Evolutionary conservation across 2,888 invertebrate genomes (phyloP).

Genomic region (Synergus laeviventris): DNA sequence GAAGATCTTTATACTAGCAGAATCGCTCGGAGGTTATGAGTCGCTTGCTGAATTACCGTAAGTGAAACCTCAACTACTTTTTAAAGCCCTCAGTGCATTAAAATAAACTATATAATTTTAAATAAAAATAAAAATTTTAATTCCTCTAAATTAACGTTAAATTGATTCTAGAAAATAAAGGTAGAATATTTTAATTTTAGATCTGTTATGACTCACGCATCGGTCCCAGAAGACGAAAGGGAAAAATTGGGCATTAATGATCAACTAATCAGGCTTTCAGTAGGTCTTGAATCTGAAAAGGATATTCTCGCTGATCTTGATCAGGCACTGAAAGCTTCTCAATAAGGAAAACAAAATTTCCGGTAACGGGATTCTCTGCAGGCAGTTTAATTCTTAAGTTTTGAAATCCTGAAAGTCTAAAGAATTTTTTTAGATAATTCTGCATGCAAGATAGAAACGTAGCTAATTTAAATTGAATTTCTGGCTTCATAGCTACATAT

Average conservation of each 20-base stretch:
- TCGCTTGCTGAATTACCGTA: slow-evolving; percentile 96
- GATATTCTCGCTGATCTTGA: slow-evolving; percentile 92
- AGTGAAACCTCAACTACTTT: slow-evolving; percentile 73
- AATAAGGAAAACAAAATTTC: neutral
- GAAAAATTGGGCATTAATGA: slow-evolving; percentile 88
- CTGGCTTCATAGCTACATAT: neutral
- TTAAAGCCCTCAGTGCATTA: neutral
- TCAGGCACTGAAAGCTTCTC: slow-evolving; percentile 83
- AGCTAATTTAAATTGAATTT: neutral
- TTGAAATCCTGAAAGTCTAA: neutral
- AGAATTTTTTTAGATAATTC: slow-evolving; percentile 1
- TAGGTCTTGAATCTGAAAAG: slow-evolving; percentile 91
- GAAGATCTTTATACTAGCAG: slow-evolving; percentile 91
- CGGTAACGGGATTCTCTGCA: neutral
- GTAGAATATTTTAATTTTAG: slow-evolving; percentile 75
- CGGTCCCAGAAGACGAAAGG: slow-evolving; percentile 87
- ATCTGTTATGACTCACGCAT: slow-evolving; percentile 96
- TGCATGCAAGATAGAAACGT: neutral
- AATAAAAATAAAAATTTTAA: neutral
- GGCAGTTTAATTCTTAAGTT: neutral
- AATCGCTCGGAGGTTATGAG: slow-evolving; percentile 97
- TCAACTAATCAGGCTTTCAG: slow-evolving; percentile 89
- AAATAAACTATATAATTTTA: neutral
- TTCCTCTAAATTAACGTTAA: slow-evolving; percentile 29
- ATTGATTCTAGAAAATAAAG: neutral